Percentiles rank a stretch among this genome's conserved stretches.
Evolutionary conservation across 2,888 invertebrate species (phyloP).

Genomic region (Ormyrus pomaceus): DNA sequence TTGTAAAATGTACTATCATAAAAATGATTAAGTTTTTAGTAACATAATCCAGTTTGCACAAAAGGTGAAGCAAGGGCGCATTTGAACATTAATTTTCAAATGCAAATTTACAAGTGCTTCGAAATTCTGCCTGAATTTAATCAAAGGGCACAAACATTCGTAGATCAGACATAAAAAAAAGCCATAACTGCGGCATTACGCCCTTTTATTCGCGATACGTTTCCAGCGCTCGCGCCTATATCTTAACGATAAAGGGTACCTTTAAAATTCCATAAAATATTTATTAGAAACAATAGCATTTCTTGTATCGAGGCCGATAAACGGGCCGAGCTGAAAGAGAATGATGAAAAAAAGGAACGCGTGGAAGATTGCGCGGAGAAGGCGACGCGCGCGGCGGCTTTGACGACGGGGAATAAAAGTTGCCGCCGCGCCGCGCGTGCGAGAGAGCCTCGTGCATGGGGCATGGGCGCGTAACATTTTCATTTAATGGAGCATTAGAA

Average conservation of each 20-base stretch:
- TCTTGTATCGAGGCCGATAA: conserved; percentile 13
- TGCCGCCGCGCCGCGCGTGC: neutral
- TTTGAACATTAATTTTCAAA: no score
- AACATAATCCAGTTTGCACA: no score
- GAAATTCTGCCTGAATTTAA: neutral
- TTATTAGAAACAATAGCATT: conserved; percentile 53
- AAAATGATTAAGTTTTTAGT: no score
- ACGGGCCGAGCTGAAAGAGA: neutral
- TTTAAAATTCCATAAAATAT: conserved; percentile 53
- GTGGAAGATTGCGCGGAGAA: neutral
- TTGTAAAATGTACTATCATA: no score
- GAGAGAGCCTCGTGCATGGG: conserved; percentile 18
- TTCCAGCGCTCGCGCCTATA: neutral
- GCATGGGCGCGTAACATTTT: conserved; percentile 45
- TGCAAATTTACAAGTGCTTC: no score
- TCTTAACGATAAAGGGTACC: conserved; percentile 18
- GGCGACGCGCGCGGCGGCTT: no score
- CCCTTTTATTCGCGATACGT: conserved; percentile 29
- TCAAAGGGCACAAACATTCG: conserved; percentile 3
- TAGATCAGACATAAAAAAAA: conserved; percentile 9
- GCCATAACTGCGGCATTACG: conserved; percentile 4
- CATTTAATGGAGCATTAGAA: conserved; percentile 53
- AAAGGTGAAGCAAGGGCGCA: no score
- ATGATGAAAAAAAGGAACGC: conserved; percentile 28
- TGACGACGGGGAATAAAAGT: neutral